Conservation (phyloP, 2,797 vertebrate species). For the Podarcis lilfordi region DNA sequence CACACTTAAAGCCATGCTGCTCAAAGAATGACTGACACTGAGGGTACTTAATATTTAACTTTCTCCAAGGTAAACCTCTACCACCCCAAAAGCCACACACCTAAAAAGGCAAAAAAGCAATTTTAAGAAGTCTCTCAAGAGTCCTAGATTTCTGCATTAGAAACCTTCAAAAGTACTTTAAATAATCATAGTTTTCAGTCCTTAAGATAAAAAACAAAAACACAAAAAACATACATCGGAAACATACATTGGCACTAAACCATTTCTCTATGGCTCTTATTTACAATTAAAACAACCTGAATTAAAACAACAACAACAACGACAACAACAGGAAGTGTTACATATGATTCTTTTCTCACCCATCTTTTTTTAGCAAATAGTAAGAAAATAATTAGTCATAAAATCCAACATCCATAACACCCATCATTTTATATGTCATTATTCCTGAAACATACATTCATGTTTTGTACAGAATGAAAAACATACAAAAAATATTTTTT, state of each 20-base stretch:
- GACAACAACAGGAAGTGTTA: constrained; percentile 64
- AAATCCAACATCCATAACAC: constrained; percentile 78
- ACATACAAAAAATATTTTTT: constrained; percentile 73
- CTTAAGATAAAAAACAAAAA: constrained; percentile 56
- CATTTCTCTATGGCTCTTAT: constrained; percentile 76
- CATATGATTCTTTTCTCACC: constrained; percentile 68
- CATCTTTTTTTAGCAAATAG: constrained; percentile 67
- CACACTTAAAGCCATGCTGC: constrained; percentile 25
- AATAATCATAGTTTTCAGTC: constrained; percentile 63
- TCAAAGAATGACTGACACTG: constrained; percentile 65
- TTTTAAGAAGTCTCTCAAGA: constrained; percentile 47
- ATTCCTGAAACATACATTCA: constrained; percentile 82
- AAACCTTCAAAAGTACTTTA: constrained; percentile 60
- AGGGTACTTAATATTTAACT: constrained; percentile 61
- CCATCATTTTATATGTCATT: constrained; percentile 68
- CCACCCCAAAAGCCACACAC: constrained; percentile 17
- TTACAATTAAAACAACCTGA: constrained; percentile 72
- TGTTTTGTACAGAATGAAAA: constrained; percentile 81
- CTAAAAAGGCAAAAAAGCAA: constrained; percentile 46
- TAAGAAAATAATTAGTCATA: constrained; percentile 81
- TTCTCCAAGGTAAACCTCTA: constrained; percentile 24
- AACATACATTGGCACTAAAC: constrained; percentile 72
- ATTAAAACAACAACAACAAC: constrained; percentile 38
- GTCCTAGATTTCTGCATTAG: constrained; percentile 49
- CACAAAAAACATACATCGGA: constrained; percentile 48